Percentiles rank a stretch among this genome's conserved stretches.
Evolutionary conservation across 2,888 invertebrate genomes (phyloP).

Genomic region (Epinotia ramella): DNA sequence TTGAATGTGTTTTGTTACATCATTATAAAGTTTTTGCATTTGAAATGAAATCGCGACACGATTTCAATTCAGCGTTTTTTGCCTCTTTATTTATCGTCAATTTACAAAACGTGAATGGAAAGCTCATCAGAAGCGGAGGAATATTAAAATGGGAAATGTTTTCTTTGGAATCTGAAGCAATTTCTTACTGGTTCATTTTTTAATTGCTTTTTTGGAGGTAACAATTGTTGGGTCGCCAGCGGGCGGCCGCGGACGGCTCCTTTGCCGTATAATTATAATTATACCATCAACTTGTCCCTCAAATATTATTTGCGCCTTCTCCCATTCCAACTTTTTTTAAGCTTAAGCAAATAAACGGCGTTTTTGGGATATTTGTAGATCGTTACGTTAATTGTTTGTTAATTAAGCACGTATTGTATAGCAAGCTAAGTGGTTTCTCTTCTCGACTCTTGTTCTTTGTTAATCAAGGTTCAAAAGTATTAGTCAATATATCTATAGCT

Average conservation of each 20-base stretch:
- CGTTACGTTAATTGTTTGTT: background rate
- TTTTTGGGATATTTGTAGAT: slow-evolving; percentile 6
- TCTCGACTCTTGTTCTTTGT: no score
- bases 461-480: no score
- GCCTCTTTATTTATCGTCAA: slow-evolving; percentile 59
- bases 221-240: slow-evolving; percentile 78
- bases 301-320: slow-evolving; percentile 68
- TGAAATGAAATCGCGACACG: slow-evolving; percentile 57
- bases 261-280: slow-evolving; percentile 82
- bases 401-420: no score
- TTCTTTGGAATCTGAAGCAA: slow-evolving; percentile 69
- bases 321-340: slow-evolving; percentile 42
- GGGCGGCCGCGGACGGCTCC: slow-evolving; percentile 81
- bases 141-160: slow-evolving; percentile 59
- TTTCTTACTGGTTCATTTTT: slow-evolving; percentile 74
- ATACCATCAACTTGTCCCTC: slow-evolving; percentile 81
- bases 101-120: slow-evolving; percentile 67
- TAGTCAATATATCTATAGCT: no score
- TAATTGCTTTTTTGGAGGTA: slow-evolving; percentile 81
- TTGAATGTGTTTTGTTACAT: slow-evolving; percentile 30
- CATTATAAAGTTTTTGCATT: slow-evolving; percentile 37
- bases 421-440: no score
- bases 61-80: slow-evolving; percentile 70
- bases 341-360: slow-evolving; percentile 36
- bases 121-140: slow-evolving; percentile 60